Base-by-base conservation (phyloP, 2,888 invertebrate species). In the Ectropis crepuscularia region DNA sequence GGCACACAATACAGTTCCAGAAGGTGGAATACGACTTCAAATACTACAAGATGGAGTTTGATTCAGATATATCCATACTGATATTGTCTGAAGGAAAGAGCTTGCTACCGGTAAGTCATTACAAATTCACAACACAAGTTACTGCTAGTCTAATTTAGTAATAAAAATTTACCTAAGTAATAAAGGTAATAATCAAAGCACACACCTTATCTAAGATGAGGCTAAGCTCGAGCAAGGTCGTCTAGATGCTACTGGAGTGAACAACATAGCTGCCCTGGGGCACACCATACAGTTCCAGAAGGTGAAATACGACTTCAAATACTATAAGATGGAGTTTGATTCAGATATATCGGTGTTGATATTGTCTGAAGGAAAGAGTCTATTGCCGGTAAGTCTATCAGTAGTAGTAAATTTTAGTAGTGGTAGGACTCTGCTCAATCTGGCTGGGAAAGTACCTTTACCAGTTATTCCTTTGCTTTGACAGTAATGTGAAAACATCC, bases 151-250 rank as follows among this genome's bases (percentile, higher is more conserved):
- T n/a, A n/a, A n/a, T n/a, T n/a, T n/a, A n/a, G n/a, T n/a, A n/a
- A n/a, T n/a, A n/a, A n/a, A n/a, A n/a, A n/a, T n/a, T n/a, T n/a
- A n/a, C n/a, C n/a, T n/a, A n/a, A n/a, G n/a, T n/a, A n/a, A n/a
- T n/a, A n/a, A n/a, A n/a, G n/a, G n/a, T n/a, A n/a, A n/a, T n/a
- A n/a, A 42, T 95, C 96, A 70, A 94, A 94, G 38, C 94, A 96
- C 74, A 98, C 98, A 97, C 80, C 92, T 99, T 0, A 88, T 98
- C 0, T 78, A 98, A 8, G 98, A 99, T n/a, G n/a, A 99, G 88
- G 98, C 97, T 0, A 94, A 94, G 68, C 91, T 99, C 86, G 93
- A 95, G 54, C 93, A 95, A 47, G 98, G 98, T 0, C 95, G 95
- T 65, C 86, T 98, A 28, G 95, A 96, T 65, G 82, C 93, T 0